Base-by-base conservation (phyloP, 2,113 vertebrate genomes). In the Acrocephalus kingi region DNA sequence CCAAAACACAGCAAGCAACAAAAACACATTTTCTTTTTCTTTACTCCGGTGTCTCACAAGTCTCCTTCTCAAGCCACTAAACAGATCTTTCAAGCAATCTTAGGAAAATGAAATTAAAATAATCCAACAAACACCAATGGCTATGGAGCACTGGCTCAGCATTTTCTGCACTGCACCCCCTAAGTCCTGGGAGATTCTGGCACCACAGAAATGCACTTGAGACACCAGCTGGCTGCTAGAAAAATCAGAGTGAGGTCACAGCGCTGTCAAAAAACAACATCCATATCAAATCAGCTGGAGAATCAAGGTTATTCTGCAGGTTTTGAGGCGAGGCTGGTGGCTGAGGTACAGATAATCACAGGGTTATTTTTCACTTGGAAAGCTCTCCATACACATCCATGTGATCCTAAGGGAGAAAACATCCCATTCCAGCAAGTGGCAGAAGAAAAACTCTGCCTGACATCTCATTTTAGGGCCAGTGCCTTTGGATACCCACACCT, bases 1-100 rank as follows among this genome's bases (percentile, higher is more conserved):
- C 87, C 63, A 80, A 13, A 92, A 79, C 45, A 78, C 30, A 8
- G 31, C 43, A 90, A 95, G 16, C 56, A 93, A 90, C 58, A 90
- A 21, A 94, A 82, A 77, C 1, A 54, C 24, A 25, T 93, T 84
- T 71, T 6, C 7, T 41, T 90, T 58, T 56, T 80, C 68, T 61
- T 69, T 49, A 30, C 84, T 81, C 75, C 13, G 19, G 9, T 46
- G 22, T 83, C 78, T 90, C 75, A 35, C 41, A 61, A 83, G 30
- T 80, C 84, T 94, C 48, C 24, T 91, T 69, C 67, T 93, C 75
- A 58, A 90, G 54, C 23, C 80, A 69, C 83, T 90, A n/a, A 84
- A 43, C 43, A 81, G 25, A 52, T 45, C 56, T 78, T 81, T 35
- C 61, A 64, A 83, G 43, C 18, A 49, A 61, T 55, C 35, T 55